These are phyloP conservation scores for Xylophagus ater DNA, from an alignment of 2,888 invertebrate genomes.

Conservation along the genomic window DNA sequence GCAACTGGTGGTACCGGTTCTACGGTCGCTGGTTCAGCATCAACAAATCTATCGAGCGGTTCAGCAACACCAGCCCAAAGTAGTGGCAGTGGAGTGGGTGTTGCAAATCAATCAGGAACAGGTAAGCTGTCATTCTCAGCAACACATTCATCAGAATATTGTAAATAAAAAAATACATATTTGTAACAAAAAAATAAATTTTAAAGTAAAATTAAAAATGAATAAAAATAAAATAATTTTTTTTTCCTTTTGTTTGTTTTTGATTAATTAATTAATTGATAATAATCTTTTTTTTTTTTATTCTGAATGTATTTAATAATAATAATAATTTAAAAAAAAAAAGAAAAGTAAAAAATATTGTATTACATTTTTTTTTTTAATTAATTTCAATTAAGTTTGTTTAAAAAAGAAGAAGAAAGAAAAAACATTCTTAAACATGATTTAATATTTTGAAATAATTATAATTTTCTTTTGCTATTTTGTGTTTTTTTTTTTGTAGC, in stretches of 20 bases:
- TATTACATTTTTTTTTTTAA: too few species aligned
- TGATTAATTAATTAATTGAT: conserved; percentile 1
- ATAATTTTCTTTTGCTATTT: too few species aligned
- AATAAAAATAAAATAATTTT: conserved; percentile 9
- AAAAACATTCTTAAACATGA: too few species aligned
- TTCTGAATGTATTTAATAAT: too few species aligned
- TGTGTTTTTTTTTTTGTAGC: too few species aligned
- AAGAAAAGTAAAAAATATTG: too few species aligned
- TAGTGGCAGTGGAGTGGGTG: conserved; percentile 11
- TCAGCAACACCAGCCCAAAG: conserved; percentile 25
- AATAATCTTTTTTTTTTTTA: conserved; percentile 5
- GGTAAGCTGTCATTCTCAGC: conserved; percentile 22
- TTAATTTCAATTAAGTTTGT: too few species aligned
- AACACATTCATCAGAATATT: too few species aligned
- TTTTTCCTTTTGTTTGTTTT: conserved; percentile 6
- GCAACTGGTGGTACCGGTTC: conserved; percentile 21
- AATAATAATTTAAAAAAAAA: too few species aligned
- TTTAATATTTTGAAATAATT: too few species aligned
- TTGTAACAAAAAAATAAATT: conserved; percentile 4
- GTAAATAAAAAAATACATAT: conserved; percentile 3
- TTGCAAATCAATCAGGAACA: conserved; percentile 19
- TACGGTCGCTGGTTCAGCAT: conserved; percentile 23
- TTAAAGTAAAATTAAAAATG: conserved; percentile 12
- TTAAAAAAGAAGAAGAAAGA: too few species aligned
- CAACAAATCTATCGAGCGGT: conserved; percentile 28